These are phyloP conservation scores for Peromyscus attwateri DNA, from an alignment of 2,797 vertebrate species.

Conservation along the genomic window DNA sequence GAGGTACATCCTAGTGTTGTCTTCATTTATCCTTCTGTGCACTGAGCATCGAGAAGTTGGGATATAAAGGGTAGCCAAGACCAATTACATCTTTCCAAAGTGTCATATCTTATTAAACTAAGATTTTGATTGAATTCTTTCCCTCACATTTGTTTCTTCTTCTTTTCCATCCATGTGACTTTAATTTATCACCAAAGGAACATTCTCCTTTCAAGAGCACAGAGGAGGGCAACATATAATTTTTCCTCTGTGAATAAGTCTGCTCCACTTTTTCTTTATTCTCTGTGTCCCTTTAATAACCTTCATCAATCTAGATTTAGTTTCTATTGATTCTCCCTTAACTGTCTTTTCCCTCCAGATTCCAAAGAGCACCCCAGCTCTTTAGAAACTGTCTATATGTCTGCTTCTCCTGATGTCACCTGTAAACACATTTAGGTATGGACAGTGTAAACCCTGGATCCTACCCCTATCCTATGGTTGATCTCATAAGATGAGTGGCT, in stretches of 20 bases:
- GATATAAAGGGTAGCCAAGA: not conserved
- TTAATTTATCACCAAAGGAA: slow-evolving; percentile 59
- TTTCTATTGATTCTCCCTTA: slow-evolving; percentile 70
- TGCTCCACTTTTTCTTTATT: slow-evolving; percentile 51
- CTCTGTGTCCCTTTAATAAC: slow-evolving; percentile 46
- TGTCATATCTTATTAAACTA: slow-evolving; percentile 8
- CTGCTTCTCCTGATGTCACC: not conserved
- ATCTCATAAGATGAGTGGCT: not conserved
- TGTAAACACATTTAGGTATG: not conserved
- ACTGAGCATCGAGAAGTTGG: slow-evolving; percentile 3
- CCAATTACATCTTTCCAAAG: slow-evolving; percentile 2
- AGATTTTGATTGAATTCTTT: slow-evolving; percentile 2
- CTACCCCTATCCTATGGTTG: not conserved
- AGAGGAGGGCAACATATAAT: not conserved
- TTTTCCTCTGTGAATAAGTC: slow-evolving; percentile 54
- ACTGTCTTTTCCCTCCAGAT: slow-evolving; percentile 27
- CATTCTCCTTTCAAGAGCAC: slow-evolving; percentile 54
- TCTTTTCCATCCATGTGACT: slow-evolving; percentile 27
- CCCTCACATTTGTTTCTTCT: slow-evolving; percentile 43
- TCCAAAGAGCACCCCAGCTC: slow-evolving; percentile 35
- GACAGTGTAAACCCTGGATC: not conserved
- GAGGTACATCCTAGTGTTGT: not conserved
- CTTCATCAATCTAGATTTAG: slow-evolving; percentile 70
- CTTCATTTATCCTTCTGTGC: not conserved
- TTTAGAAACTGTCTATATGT: not conserved